Conservation (phyloP, 2,888 invertebrate genomes). For the Synergus umbraculus region DNA sequence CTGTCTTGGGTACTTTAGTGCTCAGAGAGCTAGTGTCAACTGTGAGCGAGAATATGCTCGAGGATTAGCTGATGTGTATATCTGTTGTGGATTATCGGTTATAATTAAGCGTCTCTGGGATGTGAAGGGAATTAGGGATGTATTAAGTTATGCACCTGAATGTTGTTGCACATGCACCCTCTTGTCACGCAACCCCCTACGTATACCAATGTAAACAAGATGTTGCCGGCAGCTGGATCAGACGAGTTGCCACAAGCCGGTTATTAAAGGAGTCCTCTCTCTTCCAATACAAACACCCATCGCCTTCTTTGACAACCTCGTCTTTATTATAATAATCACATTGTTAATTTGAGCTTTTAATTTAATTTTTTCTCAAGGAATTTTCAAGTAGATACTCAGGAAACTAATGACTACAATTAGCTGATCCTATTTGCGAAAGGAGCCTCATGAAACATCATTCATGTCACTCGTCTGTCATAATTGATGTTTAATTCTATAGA, state of each 20-base stretch:
- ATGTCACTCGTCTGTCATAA: conserved; percentile 1
- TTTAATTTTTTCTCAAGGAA: too few species aligned
- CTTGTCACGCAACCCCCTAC: conserved; percentile 46
- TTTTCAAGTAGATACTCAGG: too few species aligned
- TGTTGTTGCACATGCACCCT: conserved; percentile 66
- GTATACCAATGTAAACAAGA: conserved; percentile 63
- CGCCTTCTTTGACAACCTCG: too few species aligned
- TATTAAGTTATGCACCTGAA: conserved; percentile 66
- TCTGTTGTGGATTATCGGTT: conserved; percentile 56
- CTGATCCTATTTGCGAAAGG: conserved; percentile 8
- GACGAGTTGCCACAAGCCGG: neutral
- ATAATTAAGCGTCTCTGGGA: conserved; percentile 56
- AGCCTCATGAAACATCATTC: neutral
- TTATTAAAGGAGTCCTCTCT: conserved; percentile 13
- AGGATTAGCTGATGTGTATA: conserved; percentile 49
- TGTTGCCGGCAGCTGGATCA: conserved; percentile 60
- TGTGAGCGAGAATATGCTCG: conserved; percentile 31
- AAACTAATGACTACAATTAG: too few species aligned
- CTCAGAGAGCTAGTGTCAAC: conserved; percentile 37
- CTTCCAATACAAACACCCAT: too few species aligned
- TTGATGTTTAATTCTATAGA: neutral
- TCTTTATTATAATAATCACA: neutral
- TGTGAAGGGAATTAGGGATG: conserved; percentile 49
- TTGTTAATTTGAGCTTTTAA: too few species aligned
- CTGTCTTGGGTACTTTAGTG: conserved; percentile 14